Evolutionary conservation across 2,113 vertebrate genomes (phyloP).

Genomic region (Notothenia rossii): DNA sequence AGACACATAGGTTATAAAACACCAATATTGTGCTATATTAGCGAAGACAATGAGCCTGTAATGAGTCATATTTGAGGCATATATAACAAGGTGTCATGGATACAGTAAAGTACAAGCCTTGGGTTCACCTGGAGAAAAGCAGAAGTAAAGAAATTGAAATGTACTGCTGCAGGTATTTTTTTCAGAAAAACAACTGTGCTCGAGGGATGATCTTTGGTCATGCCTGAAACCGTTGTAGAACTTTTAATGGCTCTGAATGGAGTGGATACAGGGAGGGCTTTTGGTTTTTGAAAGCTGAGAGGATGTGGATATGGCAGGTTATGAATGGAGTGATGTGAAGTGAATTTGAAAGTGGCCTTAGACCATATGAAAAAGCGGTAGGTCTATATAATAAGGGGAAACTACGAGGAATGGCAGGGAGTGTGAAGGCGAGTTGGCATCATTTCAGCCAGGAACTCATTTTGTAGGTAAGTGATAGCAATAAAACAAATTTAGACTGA

Average conservation of each 20-base stretch:
- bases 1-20: background rate
- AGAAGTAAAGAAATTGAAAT: too few species aligned
- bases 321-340: slow-evolving; percentile 19
- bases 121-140: too few species aligned
- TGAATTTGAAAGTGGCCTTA: slow-evolving; percentile 15
- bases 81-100: background rate
- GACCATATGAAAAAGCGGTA: background rate
- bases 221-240: background rate
- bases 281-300: slow-evolving; percentile 7
- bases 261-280: background rate
- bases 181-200: too few species aligned
- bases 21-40: background rate
- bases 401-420: too few species aligned
- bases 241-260: slow-evolving; percentile 1
- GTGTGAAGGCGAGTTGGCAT: too few species aligned
- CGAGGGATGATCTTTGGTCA: too few species aligned
- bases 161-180: too few species aligned
- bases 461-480: background rate
- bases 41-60: too few species aligned
- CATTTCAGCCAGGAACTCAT: too few species aligned
- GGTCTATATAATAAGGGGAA: background rate
- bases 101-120: too few species aligned
- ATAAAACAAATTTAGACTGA: background rate
- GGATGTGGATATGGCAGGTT: background rate
- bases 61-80: too few species aligned